Evolutionary conservation across 2,797 vertebrate genomes (phyloP), one percentile per base, ranked within the genome.

Genomic region (Xerus rutilus): DNA sequence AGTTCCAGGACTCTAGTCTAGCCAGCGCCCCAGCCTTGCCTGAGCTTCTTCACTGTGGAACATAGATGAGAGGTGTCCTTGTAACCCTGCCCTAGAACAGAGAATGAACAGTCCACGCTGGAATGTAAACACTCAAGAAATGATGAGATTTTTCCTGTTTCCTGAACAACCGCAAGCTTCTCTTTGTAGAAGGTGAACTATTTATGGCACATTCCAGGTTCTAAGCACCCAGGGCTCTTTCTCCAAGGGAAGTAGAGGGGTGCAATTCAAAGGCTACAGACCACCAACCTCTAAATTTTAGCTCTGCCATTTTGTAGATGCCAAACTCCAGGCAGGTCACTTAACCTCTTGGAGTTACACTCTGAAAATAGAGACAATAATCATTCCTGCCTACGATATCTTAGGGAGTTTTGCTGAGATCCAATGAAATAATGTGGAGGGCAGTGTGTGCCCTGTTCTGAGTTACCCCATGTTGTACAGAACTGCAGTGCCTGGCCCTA

Each of bases 41-140:
- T 9, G 35, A 72, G 23, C 35, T 1, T 64, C 52, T 39, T 69
- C 67, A 17, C 2, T 6, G 30, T 83, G 32, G 77, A 91, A 76
- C 69, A 67, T 82, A 62, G 85, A 73, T 47, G 59, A 85, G 79
- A 91, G 57, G 79, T 62, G 45, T 87, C 81, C 86, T 93, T 92
- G 77, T 70, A 67, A 90, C 77, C 93, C 52, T 57, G 82, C 74
- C 86, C 70, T 18, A 18, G 12, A 45, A 83, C 73, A 64, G 86
- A 96, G 86, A 79, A 86, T 89, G 96, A 96, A 86, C 91, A 95
- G 91, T 91, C 89, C 13, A 73, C 86, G 93, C 91, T 35, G 91
- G 96, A 97, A 98, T 96, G 97, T 96, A 97, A 97, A 97, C 86
- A 95, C 93, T 96, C 62, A 76, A 90, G 92, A 93, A 93, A 94